Conservation (phyloP, 2,888 invertebrate species). For the Rotaria magnacalcarata region DNA sequence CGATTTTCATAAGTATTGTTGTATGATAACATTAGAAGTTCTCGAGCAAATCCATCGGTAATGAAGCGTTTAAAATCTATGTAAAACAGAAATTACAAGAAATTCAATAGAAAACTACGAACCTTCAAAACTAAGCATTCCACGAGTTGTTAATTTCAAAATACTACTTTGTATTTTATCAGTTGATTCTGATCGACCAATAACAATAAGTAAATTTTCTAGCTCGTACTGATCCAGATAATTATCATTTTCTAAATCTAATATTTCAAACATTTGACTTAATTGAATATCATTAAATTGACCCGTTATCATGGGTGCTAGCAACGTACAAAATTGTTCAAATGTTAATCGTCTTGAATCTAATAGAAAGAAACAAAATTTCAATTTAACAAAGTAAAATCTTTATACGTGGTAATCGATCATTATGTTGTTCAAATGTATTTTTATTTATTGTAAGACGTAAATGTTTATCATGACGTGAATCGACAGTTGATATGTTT, state of each 20-base stretch:
- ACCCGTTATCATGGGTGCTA: conserved; percentile 13
- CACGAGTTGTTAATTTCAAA: background rate
- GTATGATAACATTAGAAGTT: background rate
- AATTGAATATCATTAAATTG: conserved; percentile 18
- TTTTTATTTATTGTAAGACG: conserved; percentile 19
- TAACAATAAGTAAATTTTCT: background rate
- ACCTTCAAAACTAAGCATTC: background rate
- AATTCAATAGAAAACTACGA: background rate
- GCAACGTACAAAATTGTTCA: conserved; percentile 26
- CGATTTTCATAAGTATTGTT: background rate
- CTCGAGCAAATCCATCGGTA: background rate
- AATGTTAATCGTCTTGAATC: background rate
- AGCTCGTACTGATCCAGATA: background rate
- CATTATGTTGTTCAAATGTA: conserved; percentile 13
- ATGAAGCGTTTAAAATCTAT: conserved; percentile 27
- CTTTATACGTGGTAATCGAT: conserved; percentile 18
- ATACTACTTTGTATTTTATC: conserved; percentile 14
- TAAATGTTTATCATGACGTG: background rate
- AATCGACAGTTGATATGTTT: background rate
- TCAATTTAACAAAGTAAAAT: background rate
- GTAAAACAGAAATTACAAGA: background rate
- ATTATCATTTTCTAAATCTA: conserved; percentile 18
- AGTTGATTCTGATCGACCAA: conserved; percentile 8
- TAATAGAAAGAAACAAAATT: background rate
- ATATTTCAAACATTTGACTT: conserved; percentile 4